Percentiles rank a stretch among this genome's conserved stretches.
Conservation (phyloP, 2,113 vertebrate species). For the Plecturocebus donacophilus region DNA sequence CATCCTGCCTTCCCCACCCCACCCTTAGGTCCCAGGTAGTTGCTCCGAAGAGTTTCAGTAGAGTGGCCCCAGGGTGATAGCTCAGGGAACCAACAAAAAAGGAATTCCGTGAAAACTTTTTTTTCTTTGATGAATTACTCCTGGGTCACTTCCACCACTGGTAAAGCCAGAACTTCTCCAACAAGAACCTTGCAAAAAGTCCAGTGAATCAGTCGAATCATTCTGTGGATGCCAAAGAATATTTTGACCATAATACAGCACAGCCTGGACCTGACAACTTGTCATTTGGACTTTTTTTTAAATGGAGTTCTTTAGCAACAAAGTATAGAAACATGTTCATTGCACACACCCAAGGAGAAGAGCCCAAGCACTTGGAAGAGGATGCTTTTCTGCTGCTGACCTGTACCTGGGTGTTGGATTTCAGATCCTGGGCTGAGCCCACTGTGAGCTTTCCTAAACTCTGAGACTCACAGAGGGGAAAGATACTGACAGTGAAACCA, state of each 20-base stretch:
- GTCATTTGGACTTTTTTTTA: conserved; percentile 71
- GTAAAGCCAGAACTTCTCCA: conserved; percentile 85
- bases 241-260: conserved; percentile 86
- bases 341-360: conserved; percentile 74
- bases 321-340: conserved; percentile 76
- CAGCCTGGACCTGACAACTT: conserved; percentile 86
- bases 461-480: conserved; percentile 53
- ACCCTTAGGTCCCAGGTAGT: conserved; percentile 84
- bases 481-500: conserved; percentile 71
- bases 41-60: conserved; percentile 82
- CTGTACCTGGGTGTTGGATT: conserved; percentile 75
- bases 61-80: conserved; percentile 89
- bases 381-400: conserved; percentile 69
- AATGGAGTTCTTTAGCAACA: conserved; percentile 82
- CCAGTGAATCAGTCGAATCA: conserved; percentile 83
- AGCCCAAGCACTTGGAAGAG: conserved; percentile 79
- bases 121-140: conserved; percentile 81
- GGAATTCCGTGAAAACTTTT: conserved; percentile 84
- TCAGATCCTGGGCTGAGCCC: conserved; percentile 80
- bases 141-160: conserved; percentile 86
- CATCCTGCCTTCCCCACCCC: conserved; percentile 60
- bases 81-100: conserved; percentile 88
- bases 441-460: conserved; percentile 80
- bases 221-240: conserved; percentile 91
- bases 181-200: conserved; percentile 83